Base-by-base conservation (phyloP, 2,888 invertebrate species). In the Dorcus hopei region DNA sequence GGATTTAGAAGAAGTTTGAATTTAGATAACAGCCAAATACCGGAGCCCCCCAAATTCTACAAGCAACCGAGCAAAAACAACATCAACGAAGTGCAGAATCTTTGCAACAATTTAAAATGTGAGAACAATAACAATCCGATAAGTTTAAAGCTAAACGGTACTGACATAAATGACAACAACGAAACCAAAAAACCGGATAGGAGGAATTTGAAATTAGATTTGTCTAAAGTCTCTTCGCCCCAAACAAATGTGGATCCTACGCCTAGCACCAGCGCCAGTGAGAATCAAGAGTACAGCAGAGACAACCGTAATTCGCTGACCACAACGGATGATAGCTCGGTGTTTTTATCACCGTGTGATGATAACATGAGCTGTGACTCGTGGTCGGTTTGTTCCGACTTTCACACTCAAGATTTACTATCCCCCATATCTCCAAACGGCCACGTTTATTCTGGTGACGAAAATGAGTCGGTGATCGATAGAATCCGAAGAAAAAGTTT, bases 401-500 rank as follows among this genome's bases (percentile, higher is more conserved):
- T 74, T 47, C 72, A 74, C 40, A 69, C 68, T 5, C 69, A 71
- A 41, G 70, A 71, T 45, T 77, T 80, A 40, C 61, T 77, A 3
- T 85, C 85, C 49, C 78, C 83, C 2, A 81, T 83, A 9, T 81
- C 81, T 9, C 78, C 78, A 3, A 74, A 75, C 45, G 72, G 72
- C 42, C 64, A 72, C 43, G 54, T 72, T 14, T 74, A 71, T 64
- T 79, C 80, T 7, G 78, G 77, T 7, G 82, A 83, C 65, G 81
- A 81, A 49, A 80, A 78, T 57, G 81, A 87, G 59, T 92, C 91
- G 59, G 87, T 95, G 43, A 88, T 88, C 52, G 95, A 95, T 72
- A 83, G 95, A 69, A 95, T 95, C 69, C 83, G 91, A 67, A 83
- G 95, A 38, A 93, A 93, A 75, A 94, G 94, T 75, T 95, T 93